A percentile compares a stretch with the other conserved stretches of the same genome.
Conservation (phyloP, 2,888 invertebrate species). For the Erannis defoliaria region DNA sequence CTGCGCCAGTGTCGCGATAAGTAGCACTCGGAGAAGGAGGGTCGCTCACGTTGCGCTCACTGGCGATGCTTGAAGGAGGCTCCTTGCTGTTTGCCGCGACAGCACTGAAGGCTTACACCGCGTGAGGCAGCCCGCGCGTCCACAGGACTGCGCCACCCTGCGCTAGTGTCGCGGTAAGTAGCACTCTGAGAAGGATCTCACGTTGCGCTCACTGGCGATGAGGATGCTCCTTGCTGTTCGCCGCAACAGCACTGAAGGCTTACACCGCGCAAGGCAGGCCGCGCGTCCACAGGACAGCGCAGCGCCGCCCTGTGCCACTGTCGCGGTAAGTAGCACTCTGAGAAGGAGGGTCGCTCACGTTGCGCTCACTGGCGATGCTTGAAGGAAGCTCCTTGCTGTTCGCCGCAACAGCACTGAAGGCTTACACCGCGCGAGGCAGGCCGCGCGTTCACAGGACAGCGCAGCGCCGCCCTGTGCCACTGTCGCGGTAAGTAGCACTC, state of each 20-base stretch:
- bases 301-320: slow-evolving; percentile 50
- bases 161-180: slow-evolving; percentile 65
- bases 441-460: slow-evolving; percentile 35
- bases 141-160: slow-evolving; percentile 32
- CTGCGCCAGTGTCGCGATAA: slow-evolving; percentile 65
- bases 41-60: slow-evolving; percentile 73
- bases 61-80: slow-evolving; percentile 77
- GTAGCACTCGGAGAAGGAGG: slow-evolving; percentile 40
- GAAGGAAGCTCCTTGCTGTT: slow-evolving; percentile 75
- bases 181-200: neutral
- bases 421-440: slow-evolving; percentile 65
- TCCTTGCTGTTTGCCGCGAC: slow-evolving; percentile 70
- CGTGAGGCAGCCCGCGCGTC: slow-evolving; percentile 51
- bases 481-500: slow-evolving; percentile 61
- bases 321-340: slow-evolving; percentile 58
- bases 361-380: slow-evolving; percentile 76
- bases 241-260: slow-evolving; percentile 70
- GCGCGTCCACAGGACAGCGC: slow-evolving; percentile 34
- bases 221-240: slow-evolving; percentile 72
- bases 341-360: slow-evolving; percentile 68
- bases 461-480: slow-evolving; percentile 46
- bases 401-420: slow-evolving; percentile 70
- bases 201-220: slow-evolving; percentile 74
- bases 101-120: slow-evolving; percentile 72
- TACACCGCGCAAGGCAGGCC: slow-evolving; percentile 64